These are phyloP conservation scores for Arothron firmamentum DNA, from an alignment of 2,113 vertebrate genomes.

Conservation along the genomic window DNA sequence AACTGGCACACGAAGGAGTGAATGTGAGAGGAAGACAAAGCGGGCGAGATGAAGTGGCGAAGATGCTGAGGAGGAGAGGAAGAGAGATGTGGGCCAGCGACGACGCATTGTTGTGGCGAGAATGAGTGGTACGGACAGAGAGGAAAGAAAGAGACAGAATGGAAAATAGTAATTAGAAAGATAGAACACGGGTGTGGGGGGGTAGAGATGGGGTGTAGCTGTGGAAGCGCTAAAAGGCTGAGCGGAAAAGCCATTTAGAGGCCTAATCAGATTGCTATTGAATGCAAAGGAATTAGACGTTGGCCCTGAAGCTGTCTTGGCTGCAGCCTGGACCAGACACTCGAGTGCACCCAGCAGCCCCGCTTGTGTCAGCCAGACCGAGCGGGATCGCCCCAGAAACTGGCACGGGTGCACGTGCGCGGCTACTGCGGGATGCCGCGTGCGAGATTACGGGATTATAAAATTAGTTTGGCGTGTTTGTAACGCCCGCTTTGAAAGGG, in stretches of 20 bases:
- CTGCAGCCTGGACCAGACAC: slow-evolving; percentile 30
- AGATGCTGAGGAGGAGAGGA: background rate
- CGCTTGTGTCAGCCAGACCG: slow-evolving; percentile 37
- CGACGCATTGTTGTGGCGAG: background rate
- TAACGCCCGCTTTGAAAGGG: slow-evolving; percentile 32
- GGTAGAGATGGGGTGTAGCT: slow-evolving; percentile 40
- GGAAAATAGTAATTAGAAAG: slow-evolving; percentile 44
- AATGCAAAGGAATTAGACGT: slow-evolving; percentile 60
- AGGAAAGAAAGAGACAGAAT: slow-evolving; percentile 21
- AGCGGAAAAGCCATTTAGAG: slow-evolving; percentile 69
- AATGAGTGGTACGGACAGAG: slow-evolving; percentile 15
- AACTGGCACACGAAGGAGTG: slow-evolving; percentile 2
- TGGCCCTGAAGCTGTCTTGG: slow-evolving; percentile 44
- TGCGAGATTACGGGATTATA: slow-evolving; percentile 48
- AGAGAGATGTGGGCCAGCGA: slow-evolving; percentile 16
- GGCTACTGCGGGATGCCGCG: slow-evolving; percentile 11
- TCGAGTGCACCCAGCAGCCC: slow-evolving; percentile 30
- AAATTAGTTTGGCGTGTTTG: slow-evolving; percentile 41
- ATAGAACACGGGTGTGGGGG: slow-evolving; percentile 34
- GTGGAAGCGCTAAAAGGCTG: slow-evolving; percentile 62
- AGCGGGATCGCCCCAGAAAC: slow-evolving; percentile 7
- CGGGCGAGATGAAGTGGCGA: slow-evolving; percentile 19
- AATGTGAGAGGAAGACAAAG: slow-evolving; percentile 3
- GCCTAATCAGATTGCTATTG: slow-evolving; percentile 71
- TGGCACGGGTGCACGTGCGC: background rate